Conservation (phyloP, 2,797 vertebrate genomes). For the Antrozous pallidus region DNA sequence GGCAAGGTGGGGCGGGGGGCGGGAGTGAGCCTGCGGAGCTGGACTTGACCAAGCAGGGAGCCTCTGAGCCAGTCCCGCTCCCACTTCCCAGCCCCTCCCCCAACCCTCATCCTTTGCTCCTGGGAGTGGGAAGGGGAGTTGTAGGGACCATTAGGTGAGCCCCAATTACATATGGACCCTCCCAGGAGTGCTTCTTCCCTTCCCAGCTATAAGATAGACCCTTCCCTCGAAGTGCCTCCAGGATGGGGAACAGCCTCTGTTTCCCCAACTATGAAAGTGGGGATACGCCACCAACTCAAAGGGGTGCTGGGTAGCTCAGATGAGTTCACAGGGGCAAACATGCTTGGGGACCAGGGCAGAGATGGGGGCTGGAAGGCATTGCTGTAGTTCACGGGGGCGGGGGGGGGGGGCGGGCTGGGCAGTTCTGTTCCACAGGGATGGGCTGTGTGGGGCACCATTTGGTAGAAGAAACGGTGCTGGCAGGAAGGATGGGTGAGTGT, state of each 20-base stretch:
- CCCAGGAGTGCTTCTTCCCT: neutral
- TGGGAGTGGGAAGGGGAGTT: neutral
- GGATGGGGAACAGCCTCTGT: neutral
- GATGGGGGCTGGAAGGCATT: neutral
- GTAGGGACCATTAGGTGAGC: neutral
- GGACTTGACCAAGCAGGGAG: neutral
- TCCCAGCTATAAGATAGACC: neutral
- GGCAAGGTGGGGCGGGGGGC: neutral
- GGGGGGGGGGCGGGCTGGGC: neutral
- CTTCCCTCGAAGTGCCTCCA: neutral
- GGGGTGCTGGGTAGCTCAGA: neutral
- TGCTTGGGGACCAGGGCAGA: neutral
- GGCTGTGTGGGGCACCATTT: rapidly evolving
- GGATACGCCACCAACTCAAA: neutral
- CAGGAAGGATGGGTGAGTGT: neutral
- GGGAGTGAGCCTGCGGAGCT: neutral
- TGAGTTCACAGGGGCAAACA: neutral
- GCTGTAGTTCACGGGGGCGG: rapidly evolving
- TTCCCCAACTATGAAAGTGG: neutral
- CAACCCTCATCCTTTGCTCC: rapidly evolving
- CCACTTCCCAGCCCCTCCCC: too few species aligned
- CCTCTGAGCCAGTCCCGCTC: neutral
- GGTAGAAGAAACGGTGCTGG: neutral
- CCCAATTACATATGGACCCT: neutral
- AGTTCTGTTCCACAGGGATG: rapidly evolving